phyloP scores from a whole-genome alignment of 37 sponge, comb jelly and placozoan species.

The Beroe forskalii region DNA sequence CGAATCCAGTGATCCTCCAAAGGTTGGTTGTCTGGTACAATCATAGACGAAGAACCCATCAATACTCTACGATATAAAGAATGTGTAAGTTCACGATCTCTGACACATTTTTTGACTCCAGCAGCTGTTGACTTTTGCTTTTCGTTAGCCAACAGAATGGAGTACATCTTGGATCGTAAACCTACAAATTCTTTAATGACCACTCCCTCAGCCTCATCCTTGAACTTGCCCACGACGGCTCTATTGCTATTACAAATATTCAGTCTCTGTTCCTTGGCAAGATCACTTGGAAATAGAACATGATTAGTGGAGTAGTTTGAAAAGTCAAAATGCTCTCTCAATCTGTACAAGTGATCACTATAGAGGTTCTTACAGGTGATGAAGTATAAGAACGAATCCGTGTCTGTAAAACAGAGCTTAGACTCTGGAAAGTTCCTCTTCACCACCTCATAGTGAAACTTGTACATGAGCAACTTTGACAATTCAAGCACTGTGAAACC shows the following conservation, averaged over 20 bases:
- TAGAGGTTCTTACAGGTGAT: not conserved
- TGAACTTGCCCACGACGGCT: constrained; percentile 60
- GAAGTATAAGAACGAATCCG: constrained; percentile 16
- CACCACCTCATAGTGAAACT: constrained; percentile 60
- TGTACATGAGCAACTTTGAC: constrained; percentile 55
- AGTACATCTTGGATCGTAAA: constrained; percentile 49
- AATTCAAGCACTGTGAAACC: constrained; percentile 62
- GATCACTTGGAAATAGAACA: not conserved
- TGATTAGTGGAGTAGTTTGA: constrained; percentile 3
- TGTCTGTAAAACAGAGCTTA: constrained; percentile 57
- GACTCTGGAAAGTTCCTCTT: constrained; percentile 1
- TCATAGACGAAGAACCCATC: not conserved
- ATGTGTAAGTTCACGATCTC: constrained; percentile 9
- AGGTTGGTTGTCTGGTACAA: not conserved
- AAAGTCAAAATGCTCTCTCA: constrained; percentile 32
- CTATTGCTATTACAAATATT: constrained; percentile 5
- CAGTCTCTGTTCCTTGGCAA: not conserved
- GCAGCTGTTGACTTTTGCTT: constrained; percentile 50
- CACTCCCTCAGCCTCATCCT: constrained; percentile 23
- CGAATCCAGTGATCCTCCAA: constrained; percentile 43
- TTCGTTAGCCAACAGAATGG: not conserved
- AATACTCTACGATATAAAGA: not conserved
- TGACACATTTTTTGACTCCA: constrained; percentile 49
- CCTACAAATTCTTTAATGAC: constrained; percentile 34
- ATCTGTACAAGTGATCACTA: constrained; percentile 13